A percentile compares a stretch with the other conserved stretches of the same genome.
These are phyloP conservation scores for Nipponacmea schrenckii DNA, from an alignment of 2,888 invertebrate genomes.

Conservation along the genomic window DNA sequence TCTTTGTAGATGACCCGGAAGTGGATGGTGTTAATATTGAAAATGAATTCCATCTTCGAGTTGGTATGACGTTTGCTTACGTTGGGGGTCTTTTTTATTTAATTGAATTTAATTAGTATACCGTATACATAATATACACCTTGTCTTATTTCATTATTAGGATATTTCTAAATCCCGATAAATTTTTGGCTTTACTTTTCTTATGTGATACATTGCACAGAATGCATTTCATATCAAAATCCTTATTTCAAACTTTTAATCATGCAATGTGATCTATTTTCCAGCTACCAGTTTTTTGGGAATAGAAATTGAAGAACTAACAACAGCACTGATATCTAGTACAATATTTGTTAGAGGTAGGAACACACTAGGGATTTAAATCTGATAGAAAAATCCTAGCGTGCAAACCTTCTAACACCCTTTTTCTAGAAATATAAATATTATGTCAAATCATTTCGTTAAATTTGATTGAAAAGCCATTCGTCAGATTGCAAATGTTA, in stretches of 20 bases:
- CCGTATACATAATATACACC: neutral
- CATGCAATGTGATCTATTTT: neutral
- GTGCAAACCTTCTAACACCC: neutral
- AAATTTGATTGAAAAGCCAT: too few relatives aligned
- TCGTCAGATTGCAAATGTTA: too few relatives aligned
- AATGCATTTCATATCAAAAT: too few relatives aligned
- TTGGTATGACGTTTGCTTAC: conserved; percentile 16
- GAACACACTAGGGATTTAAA: neutral
- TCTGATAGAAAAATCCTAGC: too few relatives aligned
- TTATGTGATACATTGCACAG: too few relatives aligned
- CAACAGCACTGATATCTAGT: conserved; percentile 31
- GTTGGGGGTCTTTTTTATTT: too few relatives aligned
- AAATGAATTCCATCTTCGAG: conserved; percentile 20
- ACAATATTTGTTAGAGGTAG: conserved; percentile 30
- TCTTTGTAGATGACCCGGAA: conserved; percentile 36
- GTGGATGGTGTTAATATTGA: conserved; percentile 32
- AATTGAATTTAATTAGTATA: too few relatives aligned
- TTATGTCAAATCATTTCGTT: too few relatives aligned
- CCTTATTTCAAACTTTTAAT: too few relatives aligned
- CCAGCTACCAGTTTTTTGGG: conserved; percentile 30
- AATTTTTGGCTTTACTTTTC: too few relatives aligned
- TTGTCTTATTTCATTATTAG: too few relatives aligned
- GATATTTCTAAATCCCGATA: too few relatives aligned
- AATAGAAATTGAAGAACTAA: conserved; percentile 25
- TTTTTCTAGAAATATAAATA: neutral